Evolutionary conservation across 2,113 vertebrate genomes (phyloP), one percentile per base, ranked within the genome.

Genomic region (Hippocampus guttulatus): DNA sequence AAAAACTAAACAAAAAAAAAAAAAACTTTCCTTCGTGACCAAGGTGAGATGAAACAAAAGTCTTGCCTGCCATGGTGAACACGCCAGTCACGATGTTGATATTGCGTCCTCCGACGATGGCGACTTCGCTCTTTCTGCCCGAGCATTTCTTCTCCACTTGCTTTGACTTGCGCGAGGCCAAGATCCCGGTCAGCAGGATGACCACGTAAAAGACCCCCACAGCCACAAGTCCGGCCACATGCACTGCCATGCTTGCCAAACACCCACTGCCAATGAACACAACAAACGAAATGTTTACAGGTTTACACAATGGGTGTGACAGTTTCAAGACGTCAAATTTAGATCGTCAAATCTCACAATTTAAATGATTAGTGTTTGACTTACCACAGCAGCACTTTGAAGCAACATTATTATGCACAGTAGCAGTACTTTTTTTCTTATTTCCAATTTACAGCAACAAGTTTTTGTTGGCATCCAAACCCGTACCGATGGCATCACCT

Each of bases 161-260:
- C 75, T 85, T 94, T 68, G 89, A 88, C 84, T 91, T 94, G 62
- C 76, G 66, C 55, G 92, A 91, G 41, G 92, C 92, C 91, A 92
- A 94, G 21, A 94, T 84, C 66, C 93, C 88, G 23, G 76, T 90
- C 25, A 76, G 84, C 74, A 90, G 81, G 76, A 89, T 93, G 51
- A 91, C 8, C 0, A 23, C 30, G 52, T 92, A 92, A 77, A 94
- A 94, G 20, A 87, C 43, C 64, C 86, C 70, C 21, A 92, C 67
- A 1, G 88, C 89, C 62, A 91, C 73, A 51, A 93, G 79, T n/a
- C 81, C 87, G 25, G 83, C 76, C n/a, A 80, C 45, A 33, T 83
- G 70, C 45, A 87, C 81, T 63, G 78, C 85, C 68, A 87, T 84
- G 78, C 62, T 40, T 70, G 54, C 61, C 74, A 12, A 61, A 41